Percentiles rank a stretch among this genome's conserved stretches.
These are phyloP conservation scores for Hemaris fuciformis DNA, from an alignment of 2,888 invertebrate genomes.

Conservation along the genomic window DNA sequence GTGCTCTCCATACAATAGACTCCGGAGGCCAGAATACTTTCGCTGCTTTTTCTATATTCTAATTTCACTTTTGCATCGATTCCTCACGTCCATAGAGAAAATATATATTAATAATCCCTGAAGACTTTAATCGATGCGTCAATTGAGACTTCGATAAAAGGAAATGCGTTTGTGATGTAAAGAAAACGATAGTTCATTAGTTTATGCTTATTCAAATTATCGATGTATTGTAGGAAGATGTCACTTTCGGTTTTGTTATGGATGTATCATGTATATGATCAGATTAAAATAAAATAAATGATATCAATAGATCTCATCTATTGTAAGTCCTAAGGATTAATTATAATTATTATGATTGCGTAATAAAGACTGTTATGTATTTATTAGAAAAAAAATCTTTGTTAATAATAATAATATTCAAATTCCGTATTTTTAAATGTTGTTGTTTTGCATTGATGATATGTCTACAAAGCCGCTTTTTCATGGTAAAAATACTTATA, in stretches of 20 bases:
- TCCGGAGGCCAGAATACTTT: conserved; percentile 66
- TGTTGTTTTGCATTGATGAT: too few species aligned
- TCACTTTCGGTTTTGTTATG: background rate
- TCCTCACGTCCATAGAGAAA: conserved; percentile 40
- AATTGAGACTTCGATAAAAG: conserved; percentile 22
- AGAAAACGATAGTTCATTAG: background rate
- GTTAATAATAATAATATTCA: too few species aligned
- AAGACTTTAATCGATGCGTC: conserved; percentile 37
- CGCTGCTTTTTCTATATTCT: conserved; percentile 69
- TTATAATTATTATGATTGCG: too few species aligned
- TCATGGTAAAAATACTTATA: too few species aligned
- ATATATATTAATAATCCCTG: conserved; percentile 41
- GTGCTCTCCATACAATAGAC: conserved; percentile 69
- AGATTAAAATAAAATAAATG: background rate
- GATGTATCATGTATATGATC: background rate
- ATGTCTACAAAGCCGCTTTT: too few species aligned
- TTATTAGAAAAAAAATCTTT: too few species aligned
- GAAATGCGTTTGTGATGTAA: conserved; percentile 18
- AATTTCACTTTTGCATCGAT: conserved; percentile 74
- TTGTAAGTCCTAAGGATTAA: too few species aligned
- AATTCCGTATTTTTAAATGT: too few species aligned
- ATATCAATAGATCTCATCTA: background rate
- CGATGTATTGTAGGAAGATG: background rate
- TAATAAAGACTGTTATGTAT: too few species aligned
- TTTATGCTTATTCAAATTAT: background rate